Base-by-base conservation (phyloP, 1,140 invertebrate genomes). In the Ridgeia piscesae region DNA sequence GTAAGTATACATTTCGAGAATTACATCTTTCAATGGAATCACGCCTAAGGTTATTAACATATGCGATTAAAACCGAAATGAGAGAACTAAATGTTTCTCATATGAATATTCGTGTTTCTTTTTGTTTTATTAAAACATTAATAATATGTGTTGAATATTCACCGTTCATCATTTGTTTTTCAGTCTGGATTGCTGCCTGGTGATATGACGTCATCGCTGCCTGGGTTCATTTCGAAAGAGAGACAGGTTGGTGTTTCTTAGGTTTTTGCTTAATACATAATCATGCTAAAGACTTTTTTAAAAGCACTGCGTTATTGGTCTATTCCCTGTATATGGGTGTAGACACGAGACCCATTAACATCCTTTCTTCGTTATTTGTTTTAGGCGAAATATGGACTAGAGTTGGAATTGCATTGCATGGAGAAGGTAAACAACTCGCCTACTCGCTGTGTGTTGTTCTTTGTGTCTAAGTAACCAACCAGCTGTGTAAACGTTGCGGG, bases 381-480 rank as follows among this genome's bases (percentile, higher is more conserved):
- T 9, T 77, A 77, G 58, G 93, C 93, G 50, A 77, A 91, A 35
- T 94, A 94, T 93, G 94, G 94, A 48, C 92, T 95, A 93, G 92
- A 92, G 34, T 77, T 91, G 42, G 94, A 95, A 91, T 58, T 95
- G 33, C 34, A 92, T 6, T 94, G 94, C 91, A 92, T 94, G 89
- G 94, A 94, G 93, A 77, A 77, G 58, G 58, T 77, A 77, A 77
- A 77, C 58, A 77, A 17, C 4, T 31, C 27, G 17, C 27, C 58
- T 77, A 77, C 58, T 77, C 58, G 58, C 27, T 77, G 58, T 77
- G 14, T 77, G 58, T 4, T 77, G 58, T 77, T 31, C 58, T 0
- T 77, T 77, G 27, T 31, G 27, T 77, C 58, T 77, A 77, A 77
- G 58, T 77, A 77, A 42, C 42, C 27, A 31, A 77, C 48, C 58